A percentile compares a stretch with the other conserved stretches of the same genome.
phyloP scores from a whole-genome alignment of 2,113 vertebrate genomes.

The Aegotheles bennettii region DNA sequence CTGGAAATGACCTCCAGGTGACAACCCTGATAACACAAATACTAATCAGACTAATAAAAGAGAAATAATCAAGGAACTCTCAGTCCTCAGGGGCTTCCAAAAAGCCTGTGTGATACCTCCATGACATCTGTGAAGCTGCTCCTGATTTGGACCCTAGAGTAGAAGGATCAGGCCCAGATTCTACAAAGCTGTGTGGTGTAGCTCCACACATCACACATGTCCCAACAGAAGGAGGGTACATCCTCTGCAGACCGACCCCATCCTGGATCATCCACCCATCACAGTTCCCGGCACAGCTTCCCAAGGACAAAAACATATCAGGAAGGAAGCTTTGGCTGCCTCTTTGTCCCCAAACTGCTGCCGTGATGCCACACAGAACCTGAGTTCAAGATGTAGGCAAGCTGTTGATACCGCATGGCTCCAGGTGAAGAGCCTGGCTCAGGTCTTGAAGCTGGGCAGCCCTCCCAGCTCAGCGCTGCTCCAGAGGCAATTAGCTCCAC shows the following conservation, averaged over 20 bases:
- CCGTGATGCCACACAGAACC: background rate
- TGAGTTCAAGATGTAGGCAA: background rate
- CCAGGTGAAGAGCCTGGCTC: background rate
- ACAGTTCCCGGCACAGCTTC: background rate
- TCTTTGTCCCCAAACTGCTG: background rate
- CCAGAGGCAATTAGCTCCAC: background rate
- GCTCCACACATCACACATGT: background rate
- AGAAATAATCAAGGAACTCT: background rate
- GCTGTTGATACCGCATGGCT: background rate
- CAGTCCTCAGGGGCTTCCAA: background rate
- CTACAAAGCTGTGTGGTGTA: background rate
- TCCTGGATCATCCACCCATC: background rate
- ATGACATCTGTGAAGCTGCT: background rate
- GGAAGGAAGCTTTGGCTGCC: background rate
- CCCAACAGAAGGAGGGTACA: background rate
- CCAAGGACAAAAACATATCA: background rate
- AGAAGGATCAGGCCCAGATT: background rate
- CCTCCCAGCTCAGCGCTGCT: background rate
- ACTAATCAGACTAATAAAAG: background rate
- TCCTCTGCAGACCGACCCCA: background rate
- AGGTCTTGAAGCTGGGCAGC: background rate
- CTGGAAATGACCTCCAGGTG: background rate
- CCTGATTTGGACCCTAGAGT: background rate
- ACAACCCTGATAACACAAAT: background rate
- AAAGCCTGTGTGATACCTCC: fast-evolving